These are phyloP conservation scores for Lasiurus borealis DNA, from an alignment of 2,113 vertebrate genomes.

Conservation along the genomic window DNA sequence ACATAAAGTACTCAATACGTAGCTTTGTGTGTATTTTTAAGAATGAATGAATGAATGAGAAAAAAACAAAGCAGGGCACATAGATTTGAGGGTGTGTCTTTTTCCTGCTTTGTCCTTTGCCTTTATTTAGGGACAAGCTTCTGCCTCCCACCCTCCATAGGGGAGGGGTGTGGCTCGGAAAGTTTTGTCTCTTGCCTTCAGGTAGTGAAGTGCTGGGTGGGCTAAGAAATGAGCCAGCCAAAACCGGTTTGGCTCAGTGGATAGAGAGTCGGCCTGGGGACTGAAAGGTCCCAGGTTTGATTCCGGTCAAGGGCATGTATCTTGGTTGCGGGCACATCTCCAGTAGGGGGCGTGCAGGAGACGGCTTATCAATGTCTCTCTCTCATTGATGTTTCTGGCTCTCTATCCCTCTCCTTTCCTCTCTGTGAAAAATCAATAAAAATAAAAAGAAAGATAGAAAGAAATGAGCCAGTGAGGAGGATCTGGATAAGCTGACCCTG, in stretches of 20 bases:
- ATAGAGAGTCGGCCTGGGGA: no score
- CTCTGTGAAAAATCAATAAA: no score
- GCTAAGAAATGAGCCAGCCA: not conserved
- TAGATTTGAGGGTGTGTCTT: not conserved
- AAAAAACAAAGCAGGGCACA: not conserved
- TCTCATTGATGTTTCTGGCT: no score
- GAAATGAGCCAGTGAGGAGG: not conserved
- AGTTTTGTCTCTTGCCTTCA: not conserved
- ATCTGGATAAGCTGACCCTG: not conserved
- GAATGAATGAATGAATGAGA: not conserved
- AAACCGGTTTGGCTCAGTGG: no score
- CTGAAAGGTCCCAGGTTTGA: no score
- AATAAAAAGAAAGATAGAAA: no score
- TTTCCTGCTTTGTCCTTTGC: not conserved
- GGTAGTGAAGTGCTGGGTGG: not conserved
- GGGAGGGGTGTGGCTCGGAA: not conserved
- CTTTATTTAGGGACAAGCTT: not conserved
- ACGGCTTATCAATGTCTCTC: no score
- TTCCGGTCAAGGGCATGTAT: no score
- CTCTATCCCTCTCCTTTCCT: no score
- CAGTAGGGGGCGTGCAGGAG: no score
- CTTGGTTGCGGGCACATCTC: no score
- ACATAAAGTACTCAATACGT: not conserved
- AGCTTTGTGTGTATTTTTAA: not conserved
- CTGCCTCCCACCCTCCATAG: not conserved